Evolutionary conservation across 2,797 vertebrate genomes (phyloP), one percentile per base, ranked within the genome.

Genomic region (Kryptopterus vitreolus): DNA sequence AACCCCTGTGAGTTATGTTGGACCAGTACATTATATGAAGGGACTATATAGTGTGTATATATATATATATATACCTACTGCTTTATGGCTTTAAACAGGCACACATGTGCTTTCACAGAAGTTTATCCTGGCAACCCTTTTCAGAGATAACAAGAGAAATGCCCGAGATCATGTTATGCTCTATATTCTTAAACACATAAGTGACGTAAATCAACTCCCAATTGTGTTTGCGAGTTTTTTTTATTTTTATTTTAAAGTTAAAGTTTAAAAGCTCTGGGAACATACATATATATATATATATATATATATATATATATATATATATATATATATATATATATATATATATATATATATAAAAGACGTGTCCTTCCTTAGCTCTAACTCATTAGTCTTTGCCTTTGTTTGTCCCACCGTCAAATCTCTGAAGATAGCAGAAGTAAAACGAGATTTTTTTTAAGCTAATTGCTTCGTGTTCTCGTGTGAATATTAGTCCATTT

Each of bases 371-470:
- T 31, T 70, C 33, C 26, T 4, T 33, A 6, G 29, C 11, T 26
- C 29, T 53, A 33, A 29, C 50, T 71, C 69, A 71, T 71, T 71
- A 71, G 69, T 50, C 50, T 52, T 33, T n/a, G n/a, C n/a, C 4
- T 53, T 53, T 71, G 48, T 31, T 55, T 31, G 3, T 12, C 3
- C 20, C 29, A 33, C 70, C 35, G 55, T 35, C 11, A 72, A 31
- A 53, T 6, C 20, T 53, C 48, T 71, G 50, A 18, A 71, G 48
- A 53, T 15, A 33, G 29, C 8, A 6, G 31, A 72, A 55, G 52
- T 72, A 72, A n/a, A 72, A 35, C 22, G 26, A 12, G 50, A 71
- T 29, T 71, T 70, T n/a, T n/a, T 69, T 52, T 6, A 53, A 71
- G 29, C 10, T 33, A 72, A 72, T 55, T 35, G 29, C 52, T 55